Percentiles rank a stretch among this genome's conserved stretches.
phyloP scores from a whole-genome alignment of 2,888 invertebrate genomes.

The Epirrhoe tristata region DNA sequence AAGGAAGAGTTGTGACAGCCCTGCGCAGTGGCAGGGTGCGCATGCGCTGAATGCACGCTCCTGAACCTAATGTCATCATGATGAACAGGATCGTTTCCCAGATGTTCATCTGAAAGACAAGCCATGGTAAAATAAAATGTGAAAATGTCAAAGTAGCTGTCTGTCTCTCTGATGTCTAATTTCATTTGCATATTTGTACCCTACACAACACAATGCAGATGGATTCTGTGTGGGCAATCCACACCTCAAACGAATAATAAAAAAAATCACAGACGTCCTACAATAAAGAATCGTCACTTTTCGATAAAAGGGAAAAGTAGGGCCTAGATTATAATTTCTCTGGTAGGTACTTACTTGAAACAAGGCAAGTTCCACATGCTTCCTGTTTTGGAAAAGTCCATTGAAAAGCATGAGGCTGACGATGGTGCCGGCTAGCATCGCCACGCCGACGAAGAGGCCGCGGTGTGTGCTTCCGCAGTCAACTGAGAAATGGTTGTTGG shows the following conservation, averaged over 20 bases:
- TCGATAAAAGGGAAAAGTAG: background rate
- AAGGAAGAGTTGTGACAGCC: constrained; percentile 68
- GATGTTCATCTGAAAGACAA: constrained; percentile 82
- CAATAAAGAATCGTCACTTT: no score
- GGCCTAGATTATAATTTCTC: no score
- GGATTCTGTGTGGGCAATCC: no score
- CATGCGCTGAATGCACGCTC: constrained; percentile 75
- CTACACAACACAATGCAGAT: no score
- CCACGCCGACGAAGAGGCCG: constrained; percentile 87
- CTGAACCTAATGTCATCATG: constrained; percentile 74
- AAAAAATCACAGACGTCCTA: no score
- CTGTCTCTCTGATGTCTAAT: no score
- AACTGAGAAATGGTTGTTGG: constrained; percentile 86
- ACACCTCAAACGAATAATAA: no score
- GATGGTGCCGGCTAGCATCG: constrained; percentile 88
- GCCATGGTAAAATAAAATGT: background rate
- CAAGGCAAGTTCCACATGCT: constrained; percentile 85
- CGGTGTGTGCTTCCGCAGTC: constrained; percentile 91
- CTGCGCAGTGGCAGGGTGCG: constrained; percentile 68
- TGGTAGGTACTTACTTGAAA: constrained; percentile 41
- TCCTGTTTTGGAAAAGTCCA: constrained; percentile 84
- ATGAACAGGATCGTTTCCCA: constrained; percentile 80
- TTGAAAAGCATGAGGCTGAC: constrained; percentile 90
- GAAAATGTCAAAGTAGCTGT: no score
- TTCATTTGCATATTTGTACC: no score